Conservation (phyloP, 35 echinoderm and acorn worm species). For the Diadema setosum region DNA sequence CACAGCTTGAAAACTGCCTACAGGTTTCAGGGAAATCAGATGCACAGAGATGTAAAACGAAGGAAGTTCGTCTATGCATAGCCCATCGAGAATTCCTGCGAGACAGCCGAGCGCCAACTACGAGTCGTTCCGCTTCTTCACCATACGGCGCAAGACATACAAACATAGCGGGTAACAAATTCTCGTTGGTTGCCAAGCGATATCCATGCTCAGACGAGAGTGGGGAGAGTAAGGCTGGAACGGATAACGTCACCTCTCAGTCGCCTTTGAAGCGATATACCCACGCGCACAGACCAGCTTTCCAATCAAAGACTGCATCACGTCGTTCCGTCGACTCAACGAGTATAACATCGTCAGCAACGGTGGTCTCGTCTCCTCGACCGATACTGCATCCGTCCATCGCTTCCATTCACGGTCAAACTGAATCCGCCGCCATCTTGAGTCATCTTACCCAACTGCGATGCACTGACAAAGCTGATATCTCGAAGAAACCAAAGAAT, state of each 20-base stretch:
- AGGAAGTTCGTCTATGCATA: constrained; percentile 5
- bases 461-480: not conserved
- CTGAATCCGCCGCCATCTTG: not conserved
- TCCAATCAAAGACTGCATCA: not conserved
- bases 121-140: not conserved
- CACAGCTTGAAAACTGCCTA: not conserved
- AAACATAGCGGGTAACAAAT: not conserved
- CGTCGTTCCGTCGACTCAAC: not conserved
- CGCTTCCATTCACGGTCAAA: not conserved
- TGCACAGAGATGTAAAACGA: not conserved
- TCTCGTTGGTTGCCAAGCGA: not conserved
- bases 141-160: not conserved
- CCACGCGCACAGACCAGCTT: not conserved
- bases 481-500: not conserved
- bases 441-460: not conserved
- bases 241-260: not conserved
- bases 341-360: not conserved
- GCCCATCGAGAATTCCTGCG: not conserved
- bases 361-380: not conserved
- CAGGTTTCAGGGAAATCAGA: no score
- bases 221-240: not conserved
- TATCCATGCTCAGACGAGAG: not conserved
- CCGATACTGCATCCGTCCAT: not conserved
- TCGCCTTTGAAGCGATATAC: not conserved
- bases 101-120: not conserved